Evolutionary conservation across 2,797 vertebrate genomes (phyloP), one percentile per base, ranked within the genome.

Genomic region (Parauchenoglanis ngamensis): DNA sequence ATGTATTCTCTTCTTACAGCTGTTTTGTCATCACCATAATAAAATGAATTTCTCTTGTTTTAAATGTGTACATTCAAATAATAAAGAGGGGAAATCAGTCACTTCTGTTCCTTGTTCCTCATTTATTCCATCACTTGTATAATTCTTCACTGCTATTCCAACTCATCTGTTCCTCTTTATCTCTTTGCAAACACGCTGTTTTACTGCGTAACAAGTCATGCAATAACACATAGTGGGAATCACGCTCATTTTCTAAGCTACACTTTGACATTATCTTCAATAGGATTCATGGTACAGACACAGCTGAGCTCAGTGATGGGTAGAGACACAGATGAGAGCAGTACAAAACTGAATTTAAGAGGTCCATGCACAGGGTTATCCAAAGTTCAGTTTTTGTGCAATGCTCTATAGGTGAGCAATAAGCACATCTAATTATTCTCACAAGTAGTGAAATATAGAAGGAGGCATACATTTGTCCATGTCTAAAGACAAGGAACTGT

Each of bases 21-120:
- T n/a, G 17, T 59, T 40, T 61, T 44, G 31, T 44, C 35, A 25
- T 61, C 57, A 25, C 15, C 28, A 3, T 23, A 11, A 7, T 19
- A 19, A 81, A 63, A 81, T n/a, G 2, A 44, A 81, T 63, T 40
- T 65, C 79, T 81, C 23, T 57, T 15, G 21, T 79, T 79, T 57
- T 40, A 15, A 81, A 19, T 1, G 1, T 67, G 44, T 28, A 17
- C 61, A 59, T 67, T 83, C 4, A 3, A 31, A 83, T 67, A 65
- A 28, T 82, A 49, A 81, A 7, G 61, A 82, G 80, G 25, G 80
- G 80, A 83, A 83, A 83, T 52, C 17, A 7, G 52, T 83, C 61
- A 67, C 80, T 83, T 83, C 80, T 52, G 23, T 83, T 83, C 61
- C 61, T 83, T 67, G 44, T 52, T 83, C n/a, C 61, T 83, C 17